Conservation (phyloP, 2,797 vertebrate genomes). For the Alca torda region DNA sequence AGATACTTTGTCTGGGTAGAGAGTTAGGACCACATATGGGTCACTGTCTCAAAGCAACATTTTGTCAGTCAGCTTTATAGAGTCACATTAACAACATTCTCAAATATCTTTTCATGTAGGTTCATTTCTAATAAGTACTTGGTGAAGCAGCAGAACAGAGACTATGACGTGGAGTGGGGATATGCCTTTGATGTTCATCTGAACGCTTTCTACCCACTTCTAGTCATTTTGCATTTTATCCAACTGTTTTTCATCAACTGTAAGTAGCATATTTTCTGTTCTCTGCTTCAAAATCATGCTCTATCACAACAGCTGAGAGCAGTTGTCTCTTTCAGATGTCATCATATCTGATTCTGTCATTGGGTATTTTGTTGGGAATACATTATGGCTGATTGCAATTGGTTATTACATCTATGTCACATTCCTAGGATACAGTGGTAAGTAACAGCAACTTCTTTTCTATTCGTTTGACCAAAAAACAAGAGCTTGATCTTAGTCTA, state of each 20-base stretch:
- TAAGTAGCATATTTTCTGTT: conserved; percentile 78
- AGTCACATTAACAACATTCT: background rate
- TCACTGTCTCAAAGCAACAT: background rate
- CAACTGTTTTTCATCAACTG: conserved; percentile 98
- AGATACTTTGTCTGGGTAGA: rapidly evolving
- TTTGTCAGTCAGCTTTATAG: background rate
- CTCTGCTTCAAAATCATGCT: background rate
- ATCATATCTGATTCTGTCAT: conserved; percentile 88
- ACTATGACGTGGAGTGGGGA: conserved; percentile 97
- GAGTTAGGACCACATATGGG: background rate
- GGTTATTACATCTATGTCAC: conserved; percentile 98
- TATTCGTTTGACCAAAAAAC: background rate
- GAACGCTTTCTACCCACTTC: conserved; percentile 97
- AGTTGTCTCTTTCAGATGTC: conserved; percentile 81
- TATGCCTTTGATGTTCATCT: conserved; percentile 98
- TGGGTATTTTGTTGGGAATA: conserved; percentile 93
- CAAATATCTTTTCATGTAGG: conserved; percentile 74
- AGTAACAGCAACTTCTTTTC: conserved; percentile 52
- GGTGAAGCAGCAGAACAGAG: conserved; percentile 86
- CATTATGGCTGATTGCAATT: conserved; percentile 91
- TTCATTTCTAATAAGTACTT: conserved; percentile 93
- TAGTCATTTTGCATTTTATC: conserved; percentile 95
- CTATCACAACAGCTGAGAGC: background rate
- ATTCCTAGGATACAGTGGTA: conserved; percentile 96
- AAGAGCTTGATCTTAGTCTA: background rate